A percentile compares a stretch with the other conserved stretches of the same genome.
Conservation (phyloP, 53 echinoderm and acorn worm species). For the Arbacia lixula region DNA sequence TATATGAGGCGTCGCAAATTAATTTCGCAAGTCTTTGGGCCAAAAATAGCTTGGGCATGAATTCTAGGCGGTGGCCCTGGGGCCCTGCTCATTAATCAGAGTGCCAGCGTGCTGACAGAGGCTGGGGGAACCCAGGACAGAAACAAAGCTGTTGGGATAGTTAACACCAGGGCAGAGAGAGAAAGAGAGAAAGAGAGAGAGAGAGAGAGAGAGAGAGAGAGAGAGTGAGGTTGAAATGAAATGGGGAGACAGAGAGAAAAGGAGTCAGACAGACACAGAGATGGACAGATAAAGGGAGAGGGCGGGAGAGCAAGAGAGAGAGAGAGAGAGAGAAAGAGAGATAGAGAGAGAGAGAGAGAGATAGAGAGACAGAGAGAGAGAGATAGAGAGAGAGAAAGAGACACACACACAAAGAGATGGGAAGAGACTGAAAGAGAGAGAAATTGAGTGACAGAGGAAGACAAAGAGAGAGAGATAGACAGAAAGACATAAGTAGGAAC, state of each 20-base stretch:
- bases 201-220: background rate
- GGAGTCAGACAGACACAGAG: no score
- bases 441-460: no score
- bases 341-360: background rate
- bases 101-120: conserved; percentile 1
- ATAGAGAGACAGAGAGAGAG: background rate
- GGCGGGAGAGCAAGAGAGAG: background rate
- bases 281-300: background rate
- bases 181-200: background rate
- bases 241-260: no score
- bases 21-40: conserved; percentile 12
- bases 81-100: background rate
- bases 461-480: no score
- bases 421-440: no score
- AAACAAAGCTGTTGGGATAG: conserved; percentile 4
- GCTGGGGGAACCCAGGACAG: background rate
- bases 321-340: background rate
- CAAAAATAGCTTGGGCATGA: conserved; percentile 18
- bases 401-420: no score
- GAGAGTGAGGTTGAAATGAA: background rate
- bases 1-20: no score
- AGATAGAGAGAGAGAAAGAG: no score
- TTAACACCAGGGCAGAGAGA: background rate
- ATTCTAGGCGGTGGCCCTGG: background rate
- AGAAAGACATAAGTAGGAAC: no score